These are phyloP conservation scores for Cydia fagiglandana DNA, from an alignment of 1,140 invertebrate species.

Conservation along the genomic window DNA sequence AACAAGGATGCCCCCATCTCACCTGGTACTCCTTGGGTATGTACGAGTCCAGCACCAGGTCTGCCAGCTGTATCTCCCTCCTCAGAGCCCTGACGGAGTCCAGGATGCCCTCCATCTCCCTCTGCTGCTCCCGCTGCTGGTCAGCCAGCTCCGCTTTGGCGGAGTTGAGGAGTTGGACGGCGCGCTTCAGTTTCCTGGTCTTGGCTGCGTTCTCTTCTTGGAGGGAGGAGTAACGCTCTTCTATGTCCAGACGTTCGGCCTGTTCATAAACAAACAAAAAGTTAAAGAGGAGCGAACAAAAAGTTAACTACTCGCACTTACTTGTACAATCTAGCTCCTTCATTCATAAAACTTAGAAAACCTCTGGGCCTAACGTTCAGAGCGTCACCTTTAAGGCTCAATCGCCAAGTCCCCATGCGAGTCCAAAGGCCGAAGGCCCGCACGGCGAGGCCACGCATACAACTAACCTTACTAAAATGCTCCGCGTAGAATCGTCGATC, in stretches of 20 bases:
- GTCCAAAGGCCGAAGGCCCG: no score
- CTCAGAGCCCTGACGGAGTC: slow-evolving; percentile 94
- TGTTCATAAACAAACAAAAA: slow-evolving; percentile 51
- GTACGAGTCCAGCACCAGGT: slow-evolving; percentile 91
- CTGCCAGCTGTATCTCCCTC: slow-evolving; percentile 94
- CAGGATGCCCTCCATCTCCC: slow-evolving; percentile 96
- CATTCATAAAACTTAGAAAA: no score
- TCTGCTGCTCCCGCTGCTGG: slow-evolving; percentile 95
- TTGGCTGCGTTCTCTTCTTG: slow-evolving; percentile 96
- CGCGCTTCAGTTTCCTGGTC: slow-evolving; percentile 95
- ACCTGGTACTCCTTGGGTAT: slow-evolving; percentile 95
- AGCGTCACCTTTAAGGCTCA: no score
- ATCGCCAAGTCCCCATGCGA: no score
- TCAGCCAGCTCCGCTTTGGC: slow-evolving; percentile 93
- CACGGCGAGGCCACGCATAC: no score
- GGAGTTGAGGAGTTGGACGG: slow-evolving; percentile 89
- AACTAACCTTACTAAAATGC: no score
- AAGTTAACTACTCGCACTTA: no score
- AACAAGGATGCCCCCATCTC: slow-evolving; percentile 78
- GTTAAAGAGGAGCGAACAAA: no score
- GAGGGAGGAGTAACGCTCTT: slow-evolving; percentile 96
- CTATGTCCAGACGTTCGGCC: slow-evolving; percentile 95
- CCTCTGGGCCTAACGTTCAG: no score
- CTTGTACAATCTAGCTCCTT: no score
- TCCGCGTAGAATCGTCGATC: no score